Conservation (phyloP, 1,140 invertebrate genomes). For the Aphaenogaster floridana region DNA sequence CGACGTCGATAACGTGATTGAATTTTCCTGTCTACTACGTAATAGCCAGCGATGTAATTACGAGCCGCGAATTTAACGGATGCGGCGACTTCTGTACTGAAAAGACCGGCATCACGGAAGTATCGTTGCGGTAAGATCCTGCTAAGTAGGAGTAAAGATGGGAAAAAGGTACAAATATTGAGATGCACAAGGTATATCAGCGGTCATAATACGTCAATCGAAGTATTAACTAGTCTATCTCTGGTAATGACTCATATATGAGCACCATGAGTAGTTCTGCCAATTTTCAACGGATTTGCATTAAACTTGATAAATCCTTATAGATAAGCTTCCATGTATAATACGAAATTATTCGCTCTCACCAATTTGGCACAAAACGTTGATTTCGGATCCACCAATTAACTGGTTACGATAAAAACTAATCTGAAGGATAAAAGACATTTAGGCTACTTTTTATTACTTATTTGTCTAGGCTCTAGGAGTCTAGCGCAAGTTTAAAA, state of each 20-base stretch:
- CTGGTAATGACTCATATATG: too few relatives aligned
- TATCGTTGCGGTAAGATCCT: not conserved
- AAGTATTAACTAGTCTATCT: not conserved
- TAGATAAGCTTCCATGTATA: too few relatives aligned
- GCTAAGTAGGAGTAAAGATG: not conserved
- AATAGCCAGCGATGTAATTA: slow-evolving; percentile 51
- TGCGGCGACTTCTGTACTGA: slow-evolving; percentile 23
- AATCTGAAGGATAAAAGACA: not conserved
- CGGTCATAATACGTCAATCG: not conserved
- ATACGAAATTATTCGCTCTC: too few relatives aligned
- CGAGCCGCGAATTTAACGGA: slow-evolving; percentile 18
- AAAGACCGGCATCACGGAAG: slow-evolving; percentile 11
- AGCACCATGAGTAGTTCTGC: too few relatives aligned
- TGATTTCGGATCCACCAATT: too few relatives aligned
- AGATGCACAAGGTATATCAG: not conserved
- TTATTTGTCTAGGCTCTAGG: not conserved
- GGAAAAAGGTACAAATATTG: not conserved
- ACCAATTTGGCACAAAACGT: too few relatives aligned
- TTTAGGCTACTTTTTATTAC: not conserved
- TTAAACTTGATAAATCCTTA: too few relatives aligned
- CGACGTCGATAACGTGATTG: slow-evolving; percentile 62
- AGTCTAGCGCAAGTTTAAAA: not conserved
- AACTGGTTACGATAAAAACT: not conserved
- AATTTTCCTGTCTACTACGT: slow-evolving; percentile 61
- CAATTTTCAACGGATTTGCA: too few relatives aligned